Conservation (phyloP, 23 tunicate species). For the Clavelina lepadiformis region DNA sequence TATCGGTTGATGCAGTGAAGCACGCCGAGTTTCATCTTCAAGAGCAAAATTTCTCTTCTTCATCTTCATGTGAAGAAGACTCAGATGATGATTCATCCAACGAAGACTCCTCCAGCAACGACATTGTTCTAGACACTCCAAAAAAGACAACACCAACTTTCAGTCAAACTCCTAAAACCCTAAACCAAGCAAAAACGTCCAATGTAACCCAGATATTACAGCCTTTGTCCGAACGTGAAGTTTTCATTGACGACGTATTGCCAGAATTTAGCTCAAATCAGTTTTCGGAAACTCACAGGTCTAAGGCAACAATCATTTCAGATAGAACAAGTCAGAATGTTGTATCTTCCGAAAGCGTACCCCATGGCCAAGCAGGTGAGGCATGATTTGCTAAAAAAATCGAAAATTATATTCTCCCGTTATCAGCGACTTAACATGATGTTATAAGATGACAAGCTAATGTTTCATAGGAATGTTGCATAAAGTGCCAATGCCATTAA, state of each 20-base stretch:
- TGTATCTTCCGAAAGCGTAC: too few species aligned
- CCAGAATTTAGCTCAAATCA: not conserved
- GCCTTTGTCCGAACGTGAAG: constrained; percentile 52
- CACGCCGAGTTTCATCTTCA: constrained; percentile 3
- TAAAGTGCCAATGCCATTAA: too few species aligned
- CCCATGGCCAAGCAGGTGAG: too few species aligned
- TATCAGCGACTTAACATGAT: too few species aligned
- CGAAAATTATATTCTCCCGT: too few species aligned
- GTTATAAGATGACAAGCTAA: too few species aligned
- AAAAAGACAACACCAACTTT: not conserved
- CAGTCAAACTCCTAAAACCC: not conserved
- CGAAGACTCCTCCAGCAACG: constrained; percentile 36
- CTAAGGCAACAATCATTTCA: too few species aligned
- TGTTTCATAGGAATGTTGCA: too few species aligned
- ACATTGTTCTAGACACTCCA: constrained; percentile 16
- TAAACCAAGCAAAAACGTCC: not conserved
- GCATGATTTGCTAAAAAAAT: too few species aligned
- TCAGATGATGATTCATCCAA: constrained; percentile 10
- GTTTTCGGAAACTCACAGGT: too few species aligned
- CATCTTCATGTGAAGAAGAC: not conserved
- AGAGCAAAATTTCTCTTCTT: not conserved
- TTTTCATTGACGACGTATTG: constrained; percentile 52
- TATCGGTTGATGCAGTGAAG: constrained; percentile 67
- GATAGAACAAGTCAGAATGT: too few species aligned
- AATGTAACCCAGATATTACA: constrained; percentile 32